Conservation (phyloP, 2,888 invertebrate species). For the Ennomos erosarius region DNA sequence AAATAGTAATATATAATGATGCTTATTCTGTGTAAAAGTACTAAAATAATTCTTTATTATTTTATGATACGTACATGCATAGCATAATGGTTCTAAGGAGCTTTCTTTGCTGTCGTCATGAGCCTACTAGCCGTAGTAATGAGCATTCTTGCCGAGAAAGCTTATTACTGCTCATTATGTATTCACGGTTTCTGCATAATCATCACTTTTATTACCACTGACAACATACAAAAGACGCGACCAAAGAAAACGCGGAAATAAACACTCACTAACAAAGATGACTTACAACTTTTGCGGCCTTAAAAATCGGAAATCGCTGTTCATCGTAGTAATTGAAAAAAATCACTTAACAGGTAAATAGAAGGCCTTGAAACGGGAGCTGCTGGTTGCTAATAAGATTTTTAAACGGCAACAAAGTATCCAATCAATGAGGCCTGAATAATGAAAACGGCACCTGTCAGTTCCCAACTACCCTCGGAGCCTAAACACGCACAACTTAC, state of each 20-base stretch:
- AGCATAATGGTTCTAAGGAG: not conserved
- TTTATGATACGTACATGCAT: too few species aligned
- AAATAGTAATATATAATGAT: too few species aligned
- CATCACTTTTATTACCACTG: conserved; percentile 61
- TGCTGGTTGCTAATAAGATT: conserved; percentile 83
- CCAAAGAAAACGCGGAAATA: conserved; percentile 64
- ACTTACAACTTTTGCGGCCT: conserved; percentile 71
- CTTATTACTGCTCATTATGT: conserved; percentile 27
- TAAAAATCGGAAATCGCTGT: conserved; percentile 66
- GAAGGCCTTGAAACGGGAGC: conserved; percentile 48
- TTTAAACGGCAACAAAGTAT: conserved; percentile 85
- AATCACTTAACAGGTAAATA: conserved; percentile 83
- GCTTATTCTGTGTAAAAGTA: too few species aligned
- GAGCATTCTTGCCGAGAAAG: conserved; percentile 17
- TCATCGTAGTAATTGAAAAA: conserved; percentile 83
- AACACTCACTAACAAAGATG: conserved; percentile 78
- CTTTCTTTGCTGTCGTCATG: not conserved
- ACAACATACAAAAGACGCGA: conserved; percentile 44
- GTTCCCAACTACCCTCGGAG: conserved; percentile 76
- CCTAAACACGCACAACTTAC: conserved; percentile 75
- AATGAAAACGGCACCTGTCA: conserved; percentile 83
- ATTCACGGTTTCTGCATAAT: conserved; percentile 42
- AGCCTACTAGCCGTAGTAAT: conserved; percentile 10
- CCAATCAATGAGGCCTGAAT: conserved; percentile 85
- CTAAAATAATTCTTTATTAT: too few species aligned